These are phyloP conservation scores for Silurus aristotelis DNA, from an alignment of 2,797 vertebrate genomes.

Conservation along the genomic window DNA sequence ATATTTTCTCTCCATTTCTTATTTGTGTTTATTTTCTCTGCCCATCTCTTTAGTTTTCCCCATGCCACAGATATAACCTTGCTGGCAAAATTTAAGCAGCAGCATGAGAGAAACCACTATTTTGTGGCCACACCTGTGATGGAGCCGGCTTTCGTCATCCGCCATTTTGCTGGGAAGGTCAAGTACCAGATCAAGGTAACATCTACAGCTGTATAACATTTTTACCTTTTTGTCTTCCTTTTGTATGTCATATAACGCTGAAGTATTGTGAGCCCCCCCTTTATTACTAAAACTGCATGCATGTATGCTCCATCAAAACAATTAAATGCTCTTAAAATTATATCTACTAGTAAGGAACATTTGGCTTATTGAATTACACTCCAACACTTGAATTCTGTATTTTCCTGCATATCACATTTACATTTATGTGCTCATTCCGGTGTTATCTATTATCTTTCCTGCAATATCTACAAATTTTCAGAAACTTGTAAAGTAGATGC, in stretches of 20 bases:
- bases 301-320: too few species aligned
- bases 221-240: not conserved
- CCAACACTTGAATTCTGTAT: too few species aligned
- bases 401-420: not conserved
- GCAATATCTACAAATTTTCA: not conserved
- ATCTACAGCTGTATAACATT: not conserved
- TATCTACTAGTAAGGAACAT: too few species aligned
- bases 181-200: slow-evolving; percentile 96
- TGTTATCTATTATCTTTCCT: not conserved
- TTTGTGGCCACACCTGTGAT: slow-evolving; percentile 92
- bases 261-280: not conserved
- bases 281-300: too few species aligned
- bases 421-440: not conserved
- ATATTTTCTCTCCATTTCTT: not conserved
- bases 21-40: not conserved
- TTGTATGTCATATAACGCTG: not conserved
- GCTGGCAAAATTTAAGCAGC: slow-evolving; percentile 97
- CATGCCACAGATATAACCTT: slow-evolving; percentile 93
- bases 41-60: slow-evolving; percentile 81
- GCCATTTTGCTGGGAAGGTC: slow-evolving; percentile 94
- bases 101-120: slow-evolving; percentile 92
- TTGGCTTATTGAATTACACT: too few species aligned
- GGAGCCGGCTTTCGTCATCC: slow-evolving; percentile 97
- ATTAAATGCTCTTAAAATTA: too few species aligned
- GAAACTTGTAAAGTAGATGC: not conserved